phyloP scores from a whole-genome alignment of 2,113 vertebrate genomes.

The Sisor rabdophorus region DNA sequence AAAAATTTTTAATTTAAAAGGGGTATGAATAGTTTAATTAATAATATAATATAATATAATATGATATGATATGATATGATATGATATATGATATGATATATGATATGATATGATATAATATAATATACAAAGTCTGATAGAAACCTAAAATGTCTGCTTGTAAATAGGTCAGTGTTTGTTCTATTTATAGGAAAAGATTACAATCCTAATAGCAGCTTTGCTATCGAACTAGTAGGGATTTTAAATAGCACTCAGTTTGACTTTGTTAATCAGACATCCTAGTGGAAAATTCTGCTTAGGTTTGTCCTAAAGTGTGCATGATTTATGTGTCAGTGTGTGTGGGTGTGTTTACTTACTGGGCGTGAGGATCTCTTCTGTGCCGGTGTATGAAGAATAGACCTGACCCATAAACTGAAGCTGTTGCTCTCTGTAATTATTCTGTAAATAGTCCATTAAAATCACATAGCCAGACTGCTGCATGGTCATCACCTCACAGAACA shows the following conservation, averaged over 20 bases:
- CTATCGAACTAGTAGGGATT: conserved; percentile 25
- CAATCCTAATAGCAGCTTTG: neutral
- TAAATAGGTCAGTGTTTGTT: conserved; percentile 16
- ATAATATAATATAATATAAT: too few relatives aligned
- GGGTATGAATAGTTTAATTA: too few relatives aligned
- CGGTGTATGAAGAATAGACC: conserved; percentile 94
- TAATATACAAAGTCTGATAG: neutral
- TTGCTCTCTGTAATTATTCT: conserved; percentile 93
- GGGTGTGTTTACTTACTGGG: conserved; percentile 70
- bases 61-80: too few relatives aligned
- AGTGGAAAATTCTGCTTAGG: conserved; percentile 18
- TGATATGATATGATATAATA: too few relatives aligned
- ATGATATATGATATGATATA: too few relatives aligned
- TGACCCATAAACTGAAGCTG: conserved; percentile 87
- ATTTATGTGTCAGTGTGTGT: conserved; percentile 8
- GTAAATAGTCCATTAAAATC: conserved; percentile 97
- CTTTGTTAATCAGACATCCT: neutral
- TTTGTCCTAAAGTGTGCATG: neutral
- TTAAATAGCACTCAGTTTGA: conserved; percentile 22
- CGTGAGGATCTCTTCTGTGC: conserved; percentile 85
- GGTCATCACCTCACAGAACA: conserved; percentile 97
- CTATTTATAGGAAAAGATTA: neutral
- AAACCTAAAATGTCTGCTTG: neutral
- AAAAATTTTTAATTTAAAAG: too few relatives aligned
- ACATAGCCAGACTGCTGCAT: conserved; percentile 95